A percentile compares a stretch with the other conserved stretches of the same genome.
Evolutionary conservation across 2,888 invertebrate genomes (phyloP).

Genomic region (Lithophane semibrunnea): DNA sequence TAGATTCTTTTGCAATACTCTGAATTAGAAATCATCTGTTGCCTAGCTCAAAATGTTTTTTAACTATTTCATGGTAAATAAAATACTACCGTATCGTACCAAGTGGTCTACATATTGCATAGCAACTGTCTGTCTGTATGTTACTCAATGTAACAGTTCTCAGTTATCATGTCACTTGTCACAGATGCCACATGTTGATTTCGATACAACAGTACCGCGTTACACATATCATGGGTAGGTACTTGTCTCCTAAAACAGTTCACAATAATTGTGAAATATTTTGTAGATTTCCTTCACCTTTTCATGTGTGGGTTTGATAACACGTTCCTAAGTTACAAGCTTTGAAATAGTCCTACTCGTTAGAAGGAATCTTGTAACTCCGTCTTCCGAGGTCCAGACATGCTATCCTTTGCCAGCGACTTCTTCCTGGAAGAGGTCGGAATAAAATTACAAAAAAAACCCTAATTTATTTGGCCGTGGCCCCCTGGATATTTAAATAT

Average conservation of each 20-base stretch:
- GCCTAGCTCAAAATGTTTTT: background rate
- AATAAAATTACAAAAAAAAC: background rate
- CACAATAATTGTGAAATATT: constrained; percentile 18
- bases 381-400: background rate
- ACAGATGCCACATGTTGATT: constrained; percentile 37
- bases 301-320: background rate
- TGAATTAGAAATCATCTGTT: background rate
- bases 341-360: constrained; percentile 3
- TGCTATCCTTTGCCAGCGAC: background rate
- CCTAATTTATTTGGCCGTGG: too few species aligned
- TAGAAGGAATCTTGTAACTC: background rate
- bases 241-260: constrained; percentile 4
- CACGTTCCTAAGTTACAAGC: background rate
- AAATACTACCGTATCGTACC: too few species aligned
- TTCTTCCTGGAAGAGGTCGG: background rate
- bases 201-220: constrained; percentile 17
- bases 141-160: background rate
- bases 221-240: background rate
- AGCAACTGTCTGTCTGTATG: constrained; percentile 14
- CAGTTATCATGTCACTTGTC: constrained; percentile 2
- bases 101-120: constrained; percentile 33
- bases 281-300: background rate
- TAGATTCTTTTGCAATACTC: background rate
- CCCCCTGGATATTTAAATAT: too few species aligned
- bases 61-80: background rate